phyloP scores from a whole-genome alignment of 2,888 invertebrate species.

The Lampropteryx suffumata region DNA sequence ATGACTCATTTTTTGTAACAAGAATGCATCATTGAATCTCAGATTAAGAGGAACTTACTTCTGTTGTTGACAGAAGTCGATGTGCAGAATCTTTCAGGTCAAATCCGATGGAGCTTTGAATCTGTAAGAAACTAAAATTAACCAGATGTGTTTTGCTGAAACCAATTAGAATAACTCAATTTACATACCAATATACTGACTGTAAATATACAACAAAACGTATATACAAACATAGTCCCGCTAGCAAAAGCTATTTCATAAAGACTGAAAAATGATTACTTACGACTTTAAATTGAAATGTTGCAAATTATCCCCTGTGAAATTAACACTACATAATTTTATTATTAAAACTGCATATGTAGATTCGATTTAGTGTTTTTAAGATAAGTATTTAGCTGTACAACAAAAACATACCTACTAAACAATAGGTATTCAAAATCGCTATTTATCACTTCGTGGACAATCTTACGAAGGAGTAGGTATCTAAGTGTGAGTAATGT shows the following conservation, averaged over 20 bases:
- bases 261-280: constrained; percentile 7
- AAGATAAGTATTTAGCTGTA: not conserved
- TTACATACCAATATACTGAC: constrained; percentile 12
- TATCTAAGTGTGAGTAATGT: too few species aligned
- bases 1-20: too few species aligned
- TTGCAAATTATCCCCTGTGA: constrained; percentile 19
- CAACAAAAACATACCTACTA: too few species aligned
- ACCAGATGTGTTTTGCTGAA: not conserved
- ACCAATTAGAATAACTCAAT: not conserved
- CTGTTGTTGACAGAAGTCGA: not conserved
- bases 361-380: constrained; percentile 12
- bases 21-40: too few species aligned
- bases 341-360: constrained; percentile 13
- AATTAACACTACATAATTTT: constrained; percentile 20
- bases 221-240: constrained; percentile 11
- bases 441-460: too few species aligned
- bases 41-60: constrained; percentile 4
- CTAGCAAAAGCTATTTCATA: constrained; percentile 2
- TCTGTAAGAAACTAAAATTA: constrained; percentile 10
- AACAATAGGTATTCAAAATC: too few species aligned
- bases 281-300: constrained; percentile 20
- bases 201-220: constrained; percentile 1
- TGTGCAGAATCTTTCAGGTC: not conserved
- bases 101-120: constrained; percentile 5
- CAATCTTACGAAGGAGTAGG: too few species aligned